Percentiles rank a stretch among this genome's conserved stretches.
Evolutionary conservation across 2,113 vertebrate genomes (phyloP).

Genomic region (Loxodonta africana): DNA sequence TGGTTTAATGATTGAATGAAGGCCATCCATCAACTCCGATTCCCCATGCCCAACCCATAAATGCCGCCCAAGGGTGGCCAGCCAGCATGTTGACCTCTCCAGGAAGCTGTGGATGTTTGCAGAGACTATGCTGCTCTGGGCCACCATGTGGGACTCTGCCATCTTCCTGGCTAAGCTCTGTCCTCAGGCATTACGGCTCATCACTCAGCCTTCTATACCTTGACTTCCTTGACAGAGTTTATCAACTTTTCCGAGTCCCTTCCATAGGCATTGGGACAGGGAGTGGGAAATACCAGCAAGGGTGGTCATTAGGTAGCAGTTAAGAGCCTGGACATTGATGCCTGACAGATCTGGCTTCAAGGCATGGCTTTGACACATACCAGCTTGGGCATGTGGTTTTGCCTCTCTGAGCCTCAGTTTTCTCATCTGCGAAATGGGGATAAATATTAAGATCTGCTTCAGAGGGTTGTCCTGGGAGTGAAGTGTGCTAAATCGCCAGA

Average conservation of each 20-base stretch:
- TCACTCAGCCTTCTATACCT: not conserved
- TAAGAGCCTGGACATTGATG: not conserved
- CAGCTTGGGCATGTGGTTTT: not conserved
- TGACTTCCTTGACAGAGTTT: not conserved
- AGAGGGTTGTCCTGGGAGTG: not conserved
- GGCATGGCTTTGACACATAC: not conserved
- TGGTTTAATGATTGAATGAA: not conserved
- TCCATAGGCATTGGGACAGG: not conserved
- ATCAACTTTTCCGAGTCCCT: not conserved
- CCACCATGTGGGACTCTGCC: rapidly evolving
- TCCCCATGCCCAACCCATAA: too few species aligned
- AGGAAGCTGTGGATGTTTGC: not conserved
- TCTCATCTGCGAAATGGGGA: not conserved
- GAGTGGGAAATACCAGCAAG: not conserved
- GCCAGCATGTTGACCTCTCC: not conserved
- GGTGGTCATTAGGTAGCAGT: too few species aligned
- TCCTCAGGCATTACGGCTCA: not conserved
- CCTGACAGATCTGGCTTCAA: not conserved
- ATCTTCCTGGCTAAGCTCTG: not conserved
- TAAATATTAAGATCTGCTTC: not conserved
- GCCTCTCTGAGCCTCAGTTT: not conserved
- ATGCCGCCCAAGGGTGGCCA: too few species aligned
- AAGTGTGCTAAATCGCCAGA: not conserved
- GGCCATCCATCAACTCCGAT: not conserved
- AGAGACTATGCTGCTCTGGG: not conserved